Evolutionary conservation across 2,797 vertebrate genomes (phyloP).

Genomic region (Gadopsis marmoratus): DNA sequence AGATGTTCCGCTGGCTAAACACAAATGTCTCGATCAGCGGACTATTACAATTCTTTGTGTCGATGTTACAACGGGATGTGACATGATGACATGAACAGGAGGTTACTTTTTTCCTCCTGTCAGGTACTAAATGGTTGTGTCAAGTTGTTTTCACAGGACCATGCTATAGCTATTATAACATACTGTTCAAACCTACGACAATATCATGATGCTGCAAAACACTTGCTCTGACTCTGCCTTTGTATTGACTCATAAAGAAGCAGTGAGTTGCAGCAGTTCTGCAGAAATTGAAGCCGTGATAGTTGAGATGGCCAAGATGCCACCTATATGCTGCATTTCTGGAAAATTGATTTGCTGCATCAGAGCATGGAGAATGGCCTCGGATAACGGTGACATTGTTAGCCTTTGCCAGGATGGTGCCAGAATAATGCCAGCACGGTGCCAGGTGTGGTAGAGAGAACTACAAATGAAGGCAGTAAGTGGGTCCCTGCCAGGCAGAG

Average conservation of each 20-base stretch:
- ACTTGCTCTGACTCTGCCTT: background rate
- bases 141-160: constrained; percentile 26
- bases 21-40: constrained; percentile 69
- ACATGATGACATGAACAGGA: constrained; percentile 52
- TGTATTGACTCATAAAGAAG: constrained; percentile 20
- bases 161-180: constrained; percentile 13
- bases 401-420: constrained; percentile 64
- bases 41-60: constrained; percentile 59
- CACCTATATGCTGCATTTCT: constrained; percentile 51
- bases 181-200: constrained; percentile 15
- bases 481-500: constrained; percentile 70
- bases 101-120: constrained; percentile 40
- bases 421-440: constrained; percentile 58
- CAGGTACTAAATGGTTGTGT: constrained; percentile 45
- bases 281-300: constrained; percentile 39
- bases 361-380: constrained; percentile 70
- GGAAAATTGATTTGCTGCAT: constrained; percentile 76
- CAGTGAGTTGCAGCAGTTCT: constrained; percentile 20
- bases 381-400: constrained; percentile 71
- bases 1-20: constrained; percentile 77
- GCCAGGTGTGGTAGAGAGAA: constrained; percentile 76
- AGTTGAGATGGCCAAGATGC: constrained; percentile 61
- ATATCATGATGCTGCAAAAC: constrained; percentile 5
- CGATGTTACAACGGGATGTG: constrained; percentile 41
- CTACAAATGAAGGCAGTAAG: constrained; percentile 65